A percentile compares a stretch with the other conserved stretches of the same genome.
Evolutionary conservation across 2,888 invertebrate species (phyloP).

Genomic region (Brachypalpus laphriformis): DNA sequence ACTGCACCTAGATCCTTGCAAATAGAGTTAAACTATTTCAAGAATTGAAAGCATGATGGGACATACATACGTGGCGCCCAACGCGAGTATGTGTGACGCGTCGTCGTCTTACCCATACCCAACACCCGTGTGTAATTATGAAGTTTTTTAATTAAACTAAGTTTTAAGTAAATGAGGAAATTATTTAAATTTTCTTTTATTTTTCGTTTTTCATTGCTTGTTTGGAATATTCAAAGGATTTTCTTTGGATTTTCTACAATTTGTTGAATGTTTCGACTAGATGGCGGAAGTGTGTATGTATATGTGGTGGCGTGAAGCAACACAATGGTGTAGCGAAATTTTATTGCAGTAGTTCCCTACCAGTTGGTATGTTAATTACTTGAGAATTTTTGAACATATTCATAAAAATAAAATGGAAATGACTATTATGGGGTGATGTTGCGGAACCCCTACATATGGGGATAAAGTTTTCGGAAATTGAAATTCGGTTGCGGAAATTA

Average conservation of each 20-base stretch:
- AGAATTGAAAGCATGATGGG: conserved; percentile 42
- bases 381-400: conserved; percentile 62
- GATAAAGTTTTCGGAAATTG: conserved; percentile 41
- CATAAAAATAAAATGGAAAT: conserved; percentile 60
- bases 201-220: conserved; percentile 7
- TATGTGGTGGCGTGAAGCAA: neutral
- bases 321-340: conserved; percentile 8
- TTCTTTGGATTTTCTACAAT: conserved; percentile 54
- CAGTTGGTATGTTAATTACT: conserved; percentile 73
- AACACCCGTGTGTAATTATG: conserved; percentile 61
- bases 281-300: neutral
- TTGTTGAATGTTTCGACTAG: conserved; percentile 50
- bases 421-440: conserved; percentile 48
- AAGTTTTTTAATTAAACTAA: conserved; percentile 73
- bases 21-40: conserved; percentile 60
- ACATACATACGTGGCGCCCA: conserved; percentile 43
- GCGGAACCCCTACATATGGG: conserved; percentile 30
- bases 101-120: neutral
- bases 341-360: conserved; percentile 60
- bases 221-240: conserved; percentile 67
- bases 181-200: conserved; percentile 59
- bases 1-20: conserved; percentile 25
- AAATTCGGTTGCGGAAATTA: conserved; percentile 57
- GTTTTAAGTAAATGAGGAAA: conserved; percentile 66
- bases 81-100: neutral